phyloP scores from a whole-genome alignment of 2,113 vertebrate genomes.

The Amazona vittata region DNA sequence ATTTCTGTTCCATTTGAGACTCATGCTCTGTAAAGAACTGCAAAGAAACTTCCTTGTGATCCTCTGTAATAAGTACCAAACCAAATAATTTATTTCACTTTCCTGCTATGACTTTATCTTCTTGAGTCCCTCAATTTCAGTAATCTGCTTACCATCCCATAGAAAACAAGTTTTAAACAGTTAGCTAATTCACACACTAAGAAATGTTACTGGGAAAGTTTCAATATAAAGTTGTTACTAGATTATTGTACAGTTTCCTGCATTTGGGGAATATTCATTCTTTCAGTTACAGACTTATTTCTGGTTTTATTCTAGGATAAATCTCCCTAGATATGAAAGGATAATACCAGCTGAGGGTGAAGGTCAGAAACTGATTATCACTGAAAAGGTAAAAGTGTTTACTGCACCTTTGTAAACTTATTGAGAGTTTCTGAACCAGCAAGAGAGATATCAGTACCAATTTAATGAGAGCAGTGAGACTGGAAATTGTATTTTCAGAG shows the following conservation, averaged over 20 bases:
- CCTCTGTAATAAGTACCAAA: neutral
- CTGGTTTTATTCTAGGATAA: conserved; percentile 79
- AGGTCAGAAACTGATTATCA: conserved; percentile 87
- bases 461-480: neutral
- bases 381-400: conserved; percentile 84
- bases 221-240: neutral
- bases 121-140: neutral
- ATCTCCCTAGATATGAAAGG: conserved; percentile 85
- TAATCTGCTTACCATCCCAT: neutral
- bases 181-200: neutral
- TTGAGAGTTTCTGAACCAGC: neutral
- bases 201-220: neutral
- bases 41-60: neutral
- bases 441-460: neutral
- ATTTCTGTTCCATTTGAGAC: neutral
- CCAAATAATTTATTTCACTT: neutral
- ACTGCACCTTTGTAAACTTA: neutral
- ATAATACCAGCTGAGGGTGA: conserved; percentile 82
- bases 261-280: neutral
- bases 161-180: neutral
- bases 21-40: neutral
- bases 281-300: conserved; percentile 5
- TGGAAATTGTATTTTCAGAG: neutral
- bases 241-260: neutral
- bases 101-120: neutral